Base-by-base conservation (phyloP, 2,888 invertebrate genomes). In the Mellilla xanthometata region DNA sequence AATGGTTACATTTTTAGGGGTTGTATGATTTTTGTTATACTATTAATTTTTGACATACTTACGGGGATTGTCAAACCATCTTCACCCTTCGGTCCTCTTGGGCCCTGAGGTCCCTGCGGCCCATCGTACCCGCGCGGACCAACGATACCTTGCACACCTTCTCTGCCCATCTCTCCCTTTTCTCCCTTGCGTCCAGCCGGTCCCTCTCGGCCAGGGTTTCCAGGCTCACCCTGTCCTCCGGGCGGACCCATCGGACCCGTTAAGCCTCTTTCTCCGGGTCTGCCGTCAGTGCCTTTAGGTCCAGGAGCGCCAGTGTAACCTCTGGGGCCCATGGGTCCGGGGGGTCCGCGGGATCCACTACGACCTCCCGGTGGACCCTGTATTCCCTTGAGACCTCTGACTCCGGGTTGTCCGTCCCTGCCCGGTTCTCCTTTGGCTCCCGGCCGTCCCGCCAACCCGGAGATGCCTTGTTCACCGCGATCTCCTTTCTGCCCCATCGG, bases 401-500 rank as follows among this genome's bases (percentile, higher is more conserved):
- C 73, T 12, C 95, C 97, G n/a, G 91, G 55, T 0, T 70, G 65
- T 23, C 96, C 96, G 62, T 94, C 92, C 55, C 81, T 88, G 31
- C 97, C 96, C 1, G 95, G 92, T 65, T 96, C 96, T 64, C 97
- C 97, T 80, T 96, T 93, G n/a, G 71, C 58, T 9, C 94, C 95
- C 19, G 83, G 81, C 54, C 90, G 73, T 31, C 95, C 95, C 35
- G 91, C 56, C 41, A 96, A 88, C 26, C 97, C 97, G 34, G 93
- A 85, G 13, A 95, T 80, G 11, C 97, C 97, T 61, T 95, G 94
- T 39, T 91, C 85, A 32, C 97, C 97, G 62, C 95, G 91, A 79
- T 97, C 97, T 67, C 98, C 98, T 75, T 96, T 96, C 61, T 93
- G 93, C 9, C 97, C 97, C 38, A 92, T 84, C 3, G 95, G 93